Evolutionary conservation across 1,140 invertebrate species (phyloP).

Genomic region (Littorina saxatilis): DNA sequence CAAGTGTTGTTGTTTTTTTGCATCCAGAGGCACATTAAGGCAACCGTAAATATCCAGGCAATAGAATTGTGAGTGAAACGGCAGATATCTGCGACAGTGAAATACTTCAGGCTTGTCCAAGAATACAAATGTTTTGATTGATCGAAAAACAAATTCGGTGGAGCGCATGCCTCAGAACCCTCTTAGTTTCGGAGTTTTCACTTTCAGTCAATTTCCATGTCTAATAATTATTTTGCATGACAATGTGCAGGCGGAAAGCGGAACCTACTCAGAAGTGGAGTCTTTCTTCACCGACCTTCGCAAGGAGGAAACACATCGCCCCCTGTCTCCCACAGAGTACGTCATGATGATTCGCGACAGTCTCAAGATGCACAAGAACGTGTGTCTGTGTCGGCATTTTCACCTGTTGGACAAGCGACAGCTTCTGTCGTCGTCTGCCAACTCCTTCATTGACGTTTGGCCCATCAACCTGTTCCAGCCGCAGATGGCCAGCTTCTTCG

Average conservation of each 20-base stretch:
- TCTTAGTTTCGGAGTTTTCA: too few species aligned
- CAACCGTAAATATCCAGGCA: too few species aligned
- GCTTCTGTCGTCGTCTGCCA: constrained; percentile 59
- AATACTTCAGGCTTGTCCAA: too few species aligned
- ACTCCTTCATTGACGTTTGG: constrained; percentile 95
- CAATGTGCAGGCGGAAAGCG: constrained; percentile 39
- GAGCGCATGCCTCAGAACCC: too few species aligned
- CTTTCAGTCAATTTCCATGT: too few species aligned
- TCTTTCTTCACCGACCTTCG: constrained; percentile 65
- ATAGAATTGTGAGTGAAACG: too few species aligned
- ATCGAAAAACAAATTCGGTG: too few species aligned
- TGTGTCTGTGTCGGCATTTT: constrained; percentile 95
- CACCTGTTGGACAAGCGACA: constrained; percentile 82
- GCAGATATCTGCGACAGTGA: too few species aligned
- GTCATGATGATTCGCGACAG: constrained; percentile 90
- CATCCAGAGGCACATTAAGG: too few species aligned
- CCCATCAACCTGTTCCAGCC: constrained; percentile 79
- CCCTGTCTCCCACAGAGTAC: constrained; percentile 82
- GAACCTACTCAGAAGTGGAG: constrained; percentile 45
- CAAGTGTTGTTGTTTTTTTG: too few species aligned
- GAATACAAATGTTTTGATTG: too few species aligned
- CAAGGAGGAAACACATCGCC: constrained; percentile 59
- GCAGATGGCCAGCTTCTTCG: constrained; percentile 74
- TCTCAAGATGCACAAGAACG: constrained; percentile 94
- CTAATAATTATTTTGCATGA: too few species aligned